Evolutionary conservation across 2,888 invertebrate genomes (phyloP).

Genomic region (Calameuta idolon): DNA sequence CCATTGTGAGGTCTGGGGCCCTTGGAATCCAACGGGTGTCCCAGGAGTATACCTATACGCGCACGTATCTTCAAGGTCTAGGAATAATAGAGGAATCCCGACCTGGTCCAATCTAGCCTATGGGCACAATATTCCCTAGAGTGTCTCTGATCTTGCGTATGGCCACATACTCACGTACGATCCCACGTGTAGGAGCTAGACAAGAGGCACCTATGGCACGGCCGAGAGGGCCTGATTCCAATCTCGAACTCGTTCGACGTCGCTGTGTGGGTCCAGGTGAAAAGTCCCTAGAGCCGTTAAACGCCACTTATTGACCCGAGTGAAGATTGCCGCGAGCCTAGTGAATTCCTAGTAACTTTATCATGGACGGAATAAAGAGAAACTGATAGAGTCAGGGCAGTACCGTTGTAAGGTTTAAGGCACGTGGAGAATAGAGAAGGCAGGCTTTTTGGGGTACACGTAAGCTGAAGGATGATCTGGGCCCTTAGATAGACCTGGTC

Average conservation of each 20-base stretch:
- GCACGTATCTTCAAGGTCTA: conserved; percentile 22
- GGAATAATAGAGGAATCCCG: conserved; percentile 34
- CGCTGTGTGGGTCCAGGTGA: neutral
- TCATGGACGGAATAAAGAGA: neutral
- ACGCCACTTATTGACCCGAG: neutral
- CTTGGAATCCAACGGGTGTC: neutral
- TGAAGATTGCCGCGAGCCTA: neutral
- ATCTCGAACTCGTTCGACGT: neutral
- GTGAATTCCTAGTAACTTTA: neutral
- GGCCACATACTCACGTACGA: neutral
- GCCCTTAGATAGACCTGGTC: neutral
- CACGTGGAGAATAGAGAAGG: neutral
- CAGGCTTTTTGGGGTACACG: neutral
- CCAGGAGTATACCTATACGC: neutral
- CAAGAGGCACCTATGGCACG: neutral
- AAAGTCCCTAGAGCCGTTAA: neutral
- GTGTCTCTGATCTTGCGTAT: neutral
- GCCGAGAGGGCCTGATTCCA: neutral
- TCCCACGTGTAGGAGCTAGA: neutral
- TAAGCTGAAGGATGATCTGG: neutral
- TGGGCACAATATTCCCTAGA: neutral
- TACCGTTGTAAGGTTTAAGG: neutral
- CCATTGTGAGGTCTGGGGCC: conserved; percentile 22
- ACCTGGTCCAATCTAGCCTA: conserved; percentile 47
- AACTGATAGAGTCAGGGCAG: neutral